Conservation (phyloP, 1,140 invertebrate species). For the Batillaria attramentaria region DNA sequence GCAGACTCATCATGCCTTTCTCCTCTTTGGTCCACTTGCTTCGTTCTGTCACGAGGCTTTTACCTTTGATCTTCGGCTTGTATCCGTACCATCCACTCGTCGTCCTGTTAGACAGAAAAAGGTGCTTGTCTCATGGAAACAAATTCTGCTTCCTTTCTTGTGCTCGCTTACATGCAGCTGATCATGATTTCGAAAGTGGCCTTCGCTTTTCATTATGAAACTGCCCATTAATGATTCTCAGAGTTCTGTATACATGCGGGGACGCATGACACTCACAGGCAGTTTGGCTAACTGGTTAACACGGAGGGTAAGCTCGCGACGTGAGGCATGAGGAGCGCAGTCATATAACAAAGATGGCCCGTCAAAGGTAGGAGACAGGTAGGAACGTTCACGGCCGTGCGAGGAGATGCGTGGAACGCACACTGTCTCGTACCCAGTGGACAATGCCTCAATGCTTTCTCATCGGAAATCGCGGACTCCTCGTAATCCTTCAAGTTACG, state of each 20-base stretch:
- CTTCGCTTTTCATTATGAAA: not conserved
- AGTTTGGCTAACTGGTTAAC: too few species aligned
- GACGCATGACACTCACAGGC: not conserved
- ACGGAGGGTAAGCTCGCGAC: too few species aligned
- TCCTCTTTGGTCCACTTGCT: not conserved
- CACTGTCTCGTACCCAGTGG: too few species aligned
- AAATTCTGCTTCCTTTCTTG: not conserved
- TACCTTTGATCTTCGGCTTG: not conserved
- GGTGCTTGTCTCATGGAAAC: not conserved
- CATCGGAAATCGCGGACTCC: too few species aligned
- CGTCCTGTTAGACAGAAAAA: not conserved
- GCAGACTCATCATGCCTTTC: not conserved
- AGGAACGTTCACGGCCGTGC: too few species aligned
- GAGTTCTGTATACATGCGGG: not conserved
- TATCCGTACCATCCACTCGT: conserved; percentile 13
- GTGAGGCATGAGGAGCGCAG: too few species aligned
- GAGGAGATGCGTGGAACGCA: too few species aligned
- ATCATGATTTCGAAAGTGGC: not conserved
- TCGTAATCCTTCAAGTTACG: too few species aligned
- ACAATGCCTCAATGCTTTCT: too few species aligned
- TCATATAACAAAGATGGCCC: too few species aligned
- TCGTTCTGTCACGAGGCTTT: not conserved
- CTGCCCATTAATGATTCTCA: not conserved
- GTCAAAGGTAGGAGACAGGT: too few species aligned
- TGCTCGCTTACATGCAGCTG: too few species aligned